Evolutionary conservation across 2,797 vertebrate genomes (phyloP), one percentile per base, ranked within the genome.

Genomic region (Coreius guichenoti): DNA sequence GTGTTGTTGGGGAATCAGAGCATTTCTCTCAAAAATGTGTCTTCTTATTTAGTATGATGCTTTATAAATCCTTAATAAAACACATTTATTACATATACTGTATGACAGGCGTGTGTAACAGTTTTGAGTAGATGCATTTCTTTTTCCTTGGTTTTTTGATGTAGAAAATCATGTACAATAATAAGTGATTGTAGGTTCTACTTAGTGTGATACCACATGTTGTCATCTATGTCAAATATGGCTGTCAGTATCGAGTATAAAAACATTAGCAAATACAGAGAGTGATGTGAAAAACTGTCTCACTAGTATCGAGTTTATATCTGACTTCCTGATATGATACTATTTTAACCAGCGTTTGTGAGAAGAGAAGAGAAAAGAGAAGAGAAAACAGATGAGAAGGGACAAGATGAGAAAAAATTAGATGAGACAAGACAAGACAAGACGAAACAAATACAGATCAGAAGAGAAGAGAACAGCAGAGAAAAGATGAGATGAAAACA

Each of bases 231-330:
- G 23, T 86, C 45, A 82, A 75, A 82, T 87, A 89, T 86, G 84
- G 78, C 86, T 86, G 82, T 86, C 78, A 54, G 69, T 70, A 58
- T 21, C 9, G 47, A 84, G 80, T 89, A 89, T 84, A 87, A 87
- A 87, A 83, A 86, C 74, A 74, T 70, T 78, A 84, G 70, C 51
- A 72, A 82, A 85, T 86, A 72, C 81, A 86, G 49, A 70, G 36
- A 80, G 72, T 31, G 88, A 67, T 78, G 29, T 49, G 65, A 68
- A 75, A 75, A 51, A 81, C 31, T 6, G 43, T 56, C 29, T 83
- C n/a, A 73, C 21, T 75, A 49, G 81, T 65, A 65, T 72, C 1
- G 45, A 49, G 72, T 75, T 75, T 83, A 65, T 67, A 51, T 83
- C 31, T 39, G 16, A n/a, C 21, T 65, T 83, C 81, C 45, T 75